phyloP scores from a whole-genome alignment of 1,140 invertebrate genomes.

The Proctacanthus coquilletti region DNA sequence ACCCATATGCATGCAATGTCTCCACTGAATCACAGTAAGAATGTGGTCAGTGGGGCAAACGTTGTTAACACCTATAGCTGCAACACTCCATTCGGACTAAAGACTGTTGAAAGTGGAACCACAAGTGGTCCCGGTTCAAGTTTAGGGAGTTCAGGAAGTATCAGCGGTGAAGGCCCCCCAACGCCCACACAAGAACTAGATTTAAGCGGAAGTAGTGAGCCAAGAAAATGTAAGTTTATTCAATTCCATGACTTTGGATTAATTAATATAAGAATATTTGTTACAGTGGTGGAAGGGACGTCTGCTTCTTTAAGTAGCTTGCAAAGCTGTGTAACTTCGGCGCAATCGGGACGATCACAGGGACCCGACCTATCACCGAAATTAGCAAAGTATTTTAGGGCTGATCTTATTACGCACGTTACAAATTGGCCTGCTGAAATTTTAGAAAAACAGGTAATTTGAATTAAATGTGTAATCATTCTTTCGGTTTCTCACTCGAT shows the following conservation, averaged over 20 bases:
- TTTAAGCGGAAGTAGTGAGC: conserved; percentile 27
- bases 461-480: not conserved
- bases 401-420: conserved; percentile 82
- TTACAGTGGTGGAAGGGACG: conserved; percentile 19
- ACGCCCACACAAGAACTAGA: conserved; percentile 36
- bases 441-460: conserved; percentile 84
- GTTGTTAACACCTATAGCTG: conserved; percentile 8
- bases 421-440: conserved; percentile 82
- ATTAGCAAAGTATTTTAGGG: conserved; percentile 78
- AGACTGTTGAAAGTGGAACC: conserved; percentile 17
- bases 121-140: conserved; percentile 9
- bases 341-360: conserved; percentile 21
- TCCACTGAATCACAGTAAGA: conserved; percentile 25
- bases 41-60: conserved; percentile 11
- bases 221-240: conserved; percentile 32
- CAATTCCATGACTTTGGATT: not conserved
- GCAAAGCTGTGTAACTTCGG: conserved; percentile 25
- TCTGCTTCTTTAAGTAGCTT: conserved; percentile 23
- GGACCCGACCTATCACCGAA: conserved; percentile 68
- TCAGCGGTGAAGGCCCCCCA: conserved; percentile 34
- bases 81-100: conserved; percentile 10
- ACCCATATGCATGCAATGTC: conserved; percentile 24
- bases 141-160: conserved; percentile 10
- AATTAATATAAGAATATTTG: not conserved
- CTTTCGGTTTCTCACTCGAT: no score